Evolutionary conservation across 1,140 invertebrate genomes (phyloP).

Genomic region (Euglossa dilemma): DNA sequence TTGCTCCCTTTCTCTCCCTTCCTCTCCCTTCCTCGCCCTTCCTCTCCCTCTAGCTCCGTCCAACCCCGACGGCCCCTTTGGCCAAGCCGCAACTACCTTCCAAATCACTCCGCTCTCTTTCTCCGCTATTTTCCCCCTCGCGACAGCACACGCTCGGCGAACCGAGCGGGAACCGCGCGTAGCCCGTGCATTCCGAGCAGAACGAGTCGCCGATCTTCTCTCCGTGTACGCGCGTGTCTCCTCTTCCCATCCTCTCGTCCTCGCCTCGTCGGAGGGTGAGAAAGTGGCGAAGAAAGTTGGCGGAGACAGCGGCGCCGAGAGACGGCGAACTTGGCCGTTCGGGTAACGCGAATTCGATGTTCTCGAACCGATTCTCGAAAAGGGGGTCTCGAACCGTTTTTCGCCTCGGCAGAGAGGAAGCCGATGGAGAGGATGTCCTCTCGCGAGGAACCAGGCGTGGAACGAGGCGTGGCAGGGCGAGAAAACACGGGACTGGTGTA

Average conservation of each 20-base stretch:
- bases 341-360: slow-evolving; percentile 43
- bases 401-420: slow-evolving; percentile 11
- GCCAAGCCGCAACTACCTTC: slow-evolving; percentile 44
- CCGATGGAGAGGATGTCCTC: too few relatives aligned
- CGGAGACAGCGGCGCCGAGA: slow-evolving; percentile 16
- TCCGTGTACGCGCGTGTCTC: neutral
- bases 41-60: too few relatives aligned
- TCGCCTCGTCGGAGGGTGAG: neutral
- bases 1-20: neutral
- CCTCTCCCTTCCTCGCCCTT: neutral
- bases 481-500: neutral
- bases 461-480: neutral
- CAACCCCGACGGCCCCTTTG: neutral
- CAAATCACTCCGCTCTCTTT: slow-evolving; percentile 56
- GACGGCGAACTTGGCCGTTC: slow-evolving; percentile 37
- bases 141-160: slow-evolving; percentile 35
- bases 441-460: too few relatives aligned
- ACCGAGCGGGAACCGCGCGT: slow-evolving; percentile 42
- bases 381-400: slow-evolving; percentile 1
- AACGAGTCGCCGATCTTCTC: neutral
- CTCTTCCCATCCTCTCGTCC: neutral
- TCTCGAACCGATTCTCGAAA: slow-evolving; percentile 23
- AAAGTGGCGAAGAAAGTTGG: slow-evolving; percentile 26
- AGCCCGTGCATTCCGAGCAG: neutral
- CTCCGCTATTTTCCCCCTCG: slow-evolving; percentile 22